Percentiles rank a stretch among this genome's conserved stretches.
Evolutionary conservation across 2,797 vertebrate genomes (phyloP).

Genomic region (Gallirallus australis): DNA sequence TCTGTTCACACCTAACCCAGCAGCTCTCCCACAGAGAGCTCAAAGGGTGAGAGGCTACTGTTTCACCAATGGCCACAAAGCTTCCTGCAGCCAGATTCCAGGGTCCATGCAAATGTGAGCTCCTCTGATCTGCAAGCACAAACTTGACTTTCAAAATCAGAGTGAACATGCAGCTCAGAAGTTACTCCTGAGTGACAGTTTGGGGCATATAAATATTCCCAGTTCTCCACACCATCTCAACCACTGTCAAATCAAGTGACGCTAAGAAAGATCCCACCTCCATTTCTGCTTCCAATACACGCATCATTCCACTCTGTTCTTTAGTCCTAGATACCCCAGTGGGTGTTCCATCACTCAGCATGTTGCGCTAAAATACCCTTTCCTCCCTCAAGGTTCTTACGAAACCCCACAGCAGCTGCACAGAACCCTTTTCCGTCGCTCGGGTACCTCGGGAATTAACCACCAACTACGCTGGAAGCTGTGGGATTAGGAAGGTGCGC

Average conservation of each 20-base stretch:
- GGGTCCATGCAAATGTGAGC: neutral
- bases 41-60: neutral
- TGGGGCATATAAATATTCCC: constrained; percentile 10
- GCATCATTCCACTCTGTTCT: neutral
- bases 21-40: neutral
- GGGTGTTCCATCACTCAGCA: neutral
- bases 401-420: neutral
- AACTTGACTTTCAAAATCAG: neutral
- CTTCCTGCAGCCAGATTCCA: neutral
- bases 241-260: neutral
- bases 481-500: neutral
- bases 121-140: neutral
- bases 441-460: constrained; percentile 24
- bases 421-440: neutral
- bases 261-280: neutral
- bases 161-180: constrained; percentile 18
- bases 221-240: neutral
- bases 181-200: neutral
- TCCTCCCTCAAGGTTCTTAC: neutral
- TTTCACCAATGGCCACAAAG: neutral
- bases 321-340: neutral
- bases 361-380: neutral
- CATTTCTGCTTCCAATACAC: neutral
- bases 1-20: neutral
- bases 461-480: neutral